Conservation (phyloP, 2,113 vertebrate genomes). For the Perccottus glenii region DNA sequence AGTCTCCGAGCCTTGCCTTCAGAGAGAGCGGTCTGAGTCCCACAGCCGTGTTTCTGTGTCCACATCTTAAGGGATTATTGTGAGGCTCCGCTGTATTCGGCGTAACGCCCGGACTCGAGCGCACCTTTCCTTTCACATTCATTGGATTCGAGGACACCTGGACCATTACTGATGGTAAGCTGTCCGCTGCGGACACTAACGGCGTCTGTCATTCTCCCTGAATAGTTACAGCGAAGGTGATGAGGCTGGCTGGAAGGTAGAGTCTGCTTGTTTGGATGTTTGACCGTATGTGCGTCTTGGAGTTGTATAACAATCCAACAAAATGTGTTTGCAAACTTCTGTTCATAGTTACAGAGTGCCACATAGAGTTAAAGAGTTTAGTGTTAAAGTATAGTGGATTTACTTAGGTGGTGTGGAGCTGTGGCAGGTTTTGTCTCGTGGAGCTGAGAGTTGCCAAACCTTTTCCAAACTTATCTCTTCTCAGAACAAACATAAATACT, state of each 20-base stretch:
- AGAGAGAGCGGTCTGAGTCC: not conserved
- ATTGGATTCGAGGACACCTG: constrained; percentile 71
- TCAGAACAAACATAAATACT: constrained; percentile 14
- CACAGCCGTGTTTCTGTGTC: constrained; percentile 23
- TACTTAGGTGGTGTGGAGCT: not conserved
- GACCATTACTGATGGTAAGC: constrained; percentile 81
- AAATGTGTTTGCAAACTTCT: no score
- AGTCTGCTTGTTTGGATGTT: constrained; percentile 2
- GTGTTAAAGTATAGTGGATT: no score
- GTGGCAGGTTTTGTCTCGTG: constrained; percentile 36
- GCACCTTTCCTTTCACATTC: constrained; percentile 50
- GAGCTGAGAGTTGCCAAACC: constrained; percentile 44
- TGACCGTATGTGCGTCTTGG: not conserved
- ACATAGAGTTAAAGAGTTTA: not conserved
- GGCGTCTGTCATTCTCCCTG: constrained; percentile 10
- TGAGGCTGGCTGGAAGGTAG: constrained; percentile 7
- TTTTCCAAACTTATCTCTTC: constrained; percentile 45
- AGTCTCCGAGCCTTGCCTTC: no score
- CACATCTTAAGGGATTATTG: constrained; percentile 69
- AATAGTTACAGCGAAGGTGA: not conserved
- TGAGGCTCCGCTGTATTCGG: constrained; percentile 54
- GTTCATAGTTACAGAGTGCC: not conserved
- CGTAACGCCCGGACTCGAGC: constrained; percentile 63
- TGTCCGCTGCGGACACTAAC: constrained; percentile 8
- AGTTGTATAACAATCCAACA: not conserved